These are phyloP conservation scores for Steinernema scapterisci DNA, from an alignment of 2,888 invertebrate species.

Conservation along the genomic window DNA sequence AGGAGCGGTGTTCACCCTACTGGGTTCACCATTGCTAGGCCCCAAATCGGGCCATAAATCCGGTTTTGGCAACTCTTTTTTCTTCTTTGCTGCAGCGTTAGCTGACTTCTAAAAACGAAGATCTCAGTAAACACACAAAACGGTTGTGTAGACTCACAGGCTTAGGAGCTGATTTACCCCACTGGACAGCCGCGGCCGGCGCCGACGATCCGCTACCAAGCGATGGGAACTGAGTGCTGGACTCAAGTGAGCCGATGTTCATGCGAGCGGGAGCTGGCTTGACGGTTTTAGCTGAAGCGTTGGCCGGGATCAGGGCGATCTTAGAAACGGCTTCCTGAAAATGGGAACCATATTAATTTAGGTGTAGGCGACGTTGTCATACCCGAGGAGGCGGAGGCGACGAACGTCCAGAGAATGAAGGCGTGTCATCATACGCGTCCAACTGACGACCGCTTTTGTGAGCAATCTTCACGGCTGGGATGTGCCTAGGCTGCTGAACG, in stretches of 20 bases:
- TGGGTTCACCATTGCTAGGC: neutral
- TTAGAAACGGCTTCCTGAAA: slow-evolving; percentile 7
- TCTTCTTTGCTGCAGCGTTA: neutral
- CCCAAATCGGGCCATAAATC: neutral
- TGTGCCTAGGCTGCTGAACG: neutral
- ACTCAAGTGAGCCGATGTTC: neutral
- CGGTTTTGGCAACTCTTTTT: slow-evolving; percentile 15
- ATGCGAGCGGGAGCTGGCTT: neutral
- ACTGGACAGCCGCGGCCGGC: neutral
- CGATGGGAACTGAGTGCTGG: neutral
- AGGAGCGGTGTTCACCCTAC: neutral
- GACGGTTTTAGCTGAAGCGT: neutral
- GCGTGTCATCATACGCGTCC: neutral
- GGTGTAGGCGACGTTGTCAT: neutral
- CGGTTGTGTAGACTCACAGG: too few relatives aligned
- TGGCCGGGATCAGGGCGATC: neutral
- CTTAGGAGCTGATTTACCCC: neutral
- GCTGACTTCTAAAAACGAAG: neutral
- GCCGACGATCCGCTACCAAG: neutral
- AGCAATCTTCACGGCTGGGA: neutral
- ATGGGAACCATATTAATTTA: neutral
- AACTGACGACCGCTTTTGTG: neutral
- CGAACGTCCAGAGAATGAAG: neutral
- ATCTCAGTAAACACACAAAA: too few relatives aligned
- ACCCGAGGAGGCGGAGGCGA: slow-evolving; percentile 3